phyloP scores from a whole-genome alignment of 1,140 invertebrate species.

The Drosophila subobscura region DNA sequence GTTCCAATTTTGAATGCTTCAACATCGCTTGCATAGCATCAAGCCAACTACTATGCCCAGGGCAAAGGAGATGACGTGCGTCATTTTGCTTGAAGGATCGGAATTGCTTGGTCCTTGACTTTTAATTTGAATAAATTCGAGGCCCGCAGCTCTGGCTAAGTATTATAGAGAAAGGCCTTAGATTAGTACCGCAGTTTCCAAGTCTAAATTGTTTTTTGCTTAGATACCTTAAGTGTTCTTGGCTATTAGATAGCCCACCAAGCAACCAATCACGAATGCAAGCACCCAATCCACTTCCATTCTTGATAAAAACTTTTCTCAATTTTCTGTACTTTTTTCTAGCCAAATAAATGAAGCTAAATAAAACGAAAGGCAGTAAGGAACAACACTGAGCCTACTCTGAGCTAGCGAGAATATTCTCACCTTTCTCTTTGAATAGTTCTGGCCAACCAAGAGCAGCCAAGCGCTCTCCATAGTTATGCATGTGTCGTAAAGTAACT shows the following conservation, averaged over 20 bases:
- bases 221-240: slow-evolving; percentile 21
- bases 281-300: slow-evolving; percentile 30
- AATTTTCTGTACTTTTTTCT: neutral
- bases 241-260: slow-evolving; percentile 45
- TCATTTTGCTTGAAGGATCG: slow-evolving; percentile 26
- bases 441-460: slow-evolving; percentile 30
- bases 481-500: neutral
- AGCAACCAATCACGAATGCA: slow-evolving; percentile 41
- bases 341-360: neutral
- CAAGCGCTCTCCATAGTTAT: slow-evolving; percentile 37
- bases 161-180: no score
- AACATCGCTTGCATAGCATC: slow-evolving; percentile 45
- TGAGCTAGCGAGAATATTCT: neutral
- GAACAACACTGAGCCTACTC: neutral
- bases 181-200: neutral
- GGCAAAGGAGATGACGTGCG: slow-evolving; percentile 55
- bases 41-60: slow-evolving; percentile 47
- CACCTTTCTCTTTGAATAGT: slow-evolving; percentile 4
- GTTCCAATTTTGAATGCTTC: neutral
- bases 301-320: neutral
- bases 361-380: no score
- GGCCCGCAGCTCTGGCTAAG: no score
- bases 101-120: neutral
- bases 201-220: neutral
- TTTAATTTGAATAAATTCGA: neutral